Evolutionary conservation across 2,113 vertebrate species (phyloP).

Genomic region (Propithecus coquereli): DNA sequence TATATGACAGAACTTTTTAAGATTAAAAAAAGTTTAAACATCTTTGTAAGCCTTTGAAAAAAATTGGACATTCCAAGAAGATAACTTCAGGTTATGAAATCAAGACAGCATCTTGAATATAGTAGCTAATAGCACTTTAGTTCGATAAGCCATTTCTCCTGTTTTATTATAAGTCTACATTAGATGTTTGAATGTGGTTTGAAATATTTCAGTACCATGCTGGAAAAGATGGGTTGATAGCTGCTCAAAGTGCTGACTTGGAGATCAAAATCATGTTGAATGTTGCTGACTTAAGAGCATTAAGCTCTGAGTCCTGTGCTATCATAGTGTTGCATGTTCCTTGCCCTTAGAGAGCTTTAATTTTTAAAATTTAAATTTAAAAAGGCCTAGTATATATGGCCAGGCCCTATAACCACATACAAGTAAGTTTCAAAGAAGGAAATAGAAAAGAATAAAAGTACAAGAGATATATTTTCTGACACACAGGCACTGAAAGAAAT

Average conservation of each 20-base stretch:
- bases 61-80: not conserved
- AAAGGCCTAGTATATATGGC: not conserved
- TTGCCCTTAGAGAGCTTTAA: not conserved
- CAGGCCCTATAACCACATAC: not conserved
- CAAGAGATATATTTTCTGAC: not conserved
- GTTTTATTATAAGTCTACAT: constrained; percentile 5
- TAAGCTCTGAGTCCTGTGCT: not conserved
- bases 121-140: constrained; percentile 42
- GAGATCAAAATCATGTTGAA: not conserved
- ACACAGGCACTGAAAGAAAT: not conserved
- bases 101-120: constrained; percentile 32
- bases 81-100: constrained; percentile 33
- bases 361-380: not conserved
- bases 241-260: not conserved
- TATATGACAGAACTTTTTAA: not conserved
- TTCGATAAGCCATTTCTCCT: constrained; percentile 38
- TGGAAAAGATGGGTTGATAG: not conserved
- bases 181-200: constrained; percentile 26
- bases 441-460: not conserved
- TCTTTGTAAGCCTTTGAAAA: constrained; percentile 36
- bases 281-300: not conserved
- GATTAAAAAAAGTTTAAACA: not conserved
- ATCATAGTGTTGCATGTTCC: not conserved
- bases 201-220: not conserved
- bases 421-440: constrained; percentile 17